Percentiles rank a stretch among this genome's conserved stretches.
phyloP scores from a whole-genome alignment of 2,797 vertebrate species.

The Gadopsis marmoratus region DNA sequence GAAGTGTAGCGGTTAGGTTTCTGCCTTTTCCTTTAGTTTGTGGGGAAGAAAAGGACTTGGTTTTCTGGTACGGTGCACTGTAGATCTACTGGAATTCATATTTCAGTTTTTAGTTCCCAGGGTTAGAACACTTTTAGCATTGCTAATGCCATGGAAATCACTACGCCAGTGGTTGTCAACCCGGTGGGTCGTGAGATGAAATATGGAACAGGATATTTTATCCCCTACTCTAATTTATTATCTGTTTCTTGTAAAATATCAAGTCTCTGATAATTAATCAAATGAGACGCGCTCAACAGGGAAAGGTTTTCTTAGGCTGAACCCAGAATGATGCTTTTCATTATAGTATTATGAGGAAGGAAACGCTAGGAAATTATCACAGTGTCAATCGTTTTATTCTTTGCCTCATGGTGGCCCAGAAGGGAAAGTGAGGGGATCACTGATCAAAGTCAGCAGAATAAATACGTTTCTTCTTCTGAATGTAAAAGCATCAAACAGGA shows the following conservation, averaged over 20 bases:
- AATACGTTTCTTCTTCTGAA: not conserved
- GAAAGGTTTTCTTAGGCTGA: not conserved
- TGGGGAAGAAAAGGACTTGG: not conserved
- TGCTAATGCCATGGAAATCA: conserved; percentile 2
- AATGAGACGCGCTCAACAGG: not conserved
- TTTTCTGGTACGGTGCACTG: not conserved
- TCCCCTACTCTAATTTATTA: not conserved
- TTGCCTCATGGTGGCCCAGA: too few species aligned
- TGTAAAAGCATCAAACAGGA: not conserved
- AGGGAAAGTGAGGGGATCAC: too few species aligned
- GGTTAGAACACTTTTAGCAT: not conserved
- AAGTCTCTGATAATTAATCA: conserved; percentile 6
- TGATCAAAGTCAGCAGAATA: too few species aligned
- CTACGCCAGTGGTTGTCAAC: not conserved
- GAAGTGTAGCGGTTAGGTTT: not conserved
- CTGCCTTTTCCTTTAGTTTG: conserved; percentile 18
- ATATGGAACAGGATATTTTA: not conserved
- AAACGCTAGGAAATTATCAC: too few species aligned
- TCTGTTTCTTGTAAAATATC: not conserved
- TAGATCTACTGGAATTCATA: not conserved
- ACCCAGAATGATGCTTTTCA: too few species aligned
- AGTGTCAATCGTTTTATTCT: too few species aligned
- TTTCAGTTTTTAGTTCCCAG: not conserved
- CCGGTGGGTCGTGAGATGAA: not conserved
- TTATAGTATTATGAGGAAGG: too few species aligned